phyloP scores from a whole-genome alignment of 2,888 invertebrate genomes.

The Acronicta alni region DNA sequence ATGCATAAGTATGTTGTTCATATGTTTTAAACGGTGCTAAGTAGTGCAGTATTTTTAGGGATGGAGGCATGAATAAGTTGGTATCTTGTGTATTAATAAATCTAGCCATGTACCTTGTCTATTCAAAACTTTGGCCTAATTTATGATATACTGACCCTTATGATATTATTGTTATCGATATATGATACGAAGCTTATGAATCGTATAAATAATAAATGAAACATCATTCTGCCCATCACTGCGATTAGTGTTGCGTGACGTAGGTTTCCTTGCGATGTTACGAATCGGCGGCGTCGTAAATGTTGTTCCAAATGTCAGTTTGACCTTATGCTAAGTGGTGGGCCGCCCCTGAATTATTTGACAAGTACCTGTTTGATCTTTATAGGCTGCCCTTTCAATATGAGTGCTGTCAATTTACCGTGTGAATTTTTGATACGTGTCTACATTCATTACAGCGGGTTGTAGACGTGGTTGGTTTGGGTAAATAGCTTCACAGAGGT shows the following conservation, averaged over 20 bases:
- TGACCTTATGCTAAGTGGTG: slow-evolving; percentile 86
- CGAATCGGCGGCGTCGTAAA: slow-evolving; percentile 77
- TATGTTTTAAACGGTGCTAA: no score
- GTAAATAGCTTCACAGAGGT: not conserved
- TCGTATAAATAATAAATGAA: slow-evolving; percentile 23
- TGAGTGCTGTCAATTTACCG: slow-evolving; percentile 79
- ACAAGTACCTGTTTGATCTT: slow-evolving; percentile 80
- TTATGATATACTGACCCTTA: no score
- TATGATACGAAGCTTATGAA: not conserved
- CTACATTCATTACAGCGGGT: slow-evolving; percentile 27
- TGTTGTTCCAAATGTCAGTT: slow-evolving; percentile 86
- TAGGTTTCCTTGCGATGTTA: slow-evolving; percentile 68
- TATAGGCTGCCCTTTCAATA: slow-evolving; percentile 78
- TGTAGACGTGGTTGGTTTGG: slow-evolving; percentile 4
- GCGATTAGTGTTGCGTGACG: slow-evolving; percentile 74
- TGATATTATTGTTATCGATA: not conserved
- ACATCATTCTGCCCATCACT: slow-evolving; percentile 60
- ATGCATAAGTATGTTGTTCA: no score
- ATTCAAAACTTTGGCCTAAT: no score
- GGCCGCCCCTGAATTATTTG: slow-evolving; percentile 78
- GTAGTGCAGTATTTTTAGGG: no score
- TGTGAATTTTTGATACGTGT: slow-evolving; percentile 59
- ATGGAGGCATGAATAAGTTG: no score
- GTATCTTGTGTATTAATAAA: no score
- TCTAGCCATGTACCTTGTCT: no score